Evolutionary conservation across 2,888 invertebrate species (phyloP).

Genomic region (Oegoconia quadripuncta): DNA sequence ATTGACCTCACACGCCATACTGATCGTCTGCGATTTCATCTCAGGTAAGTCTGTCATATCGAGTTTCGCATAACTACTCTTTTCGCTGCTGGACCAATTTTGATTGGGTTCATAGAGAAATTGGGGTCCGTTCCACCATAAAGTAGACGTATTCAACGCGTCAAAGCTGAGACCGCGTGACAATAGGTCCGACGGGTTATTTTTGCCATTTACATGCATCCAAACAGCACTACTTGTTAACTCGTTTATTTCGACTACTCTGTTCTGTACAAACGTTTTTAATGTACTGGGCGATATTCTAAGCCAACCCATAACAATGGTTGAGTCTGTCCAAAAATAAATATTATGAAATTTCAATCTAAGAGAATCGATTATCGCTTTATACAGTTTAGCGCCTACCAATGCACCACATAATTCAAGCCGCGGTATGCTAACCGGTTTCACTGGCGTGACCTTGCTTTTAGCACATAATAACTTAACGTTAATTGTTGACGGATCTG

Average conservation of each 20-base stretch:
- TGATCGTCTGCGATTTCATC: constrained; percentile 1
- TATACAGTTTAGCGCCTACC: constrained; percentile 19
- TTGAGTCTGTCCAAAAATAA: constrained; percentile 25
- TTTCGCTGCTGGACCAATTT: no score
- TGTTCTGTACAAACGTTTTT: constrained; percentile 23
- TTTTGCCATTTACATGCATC: constrained; percentile 8
- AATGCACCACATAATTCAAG: constrained; percentile 26
- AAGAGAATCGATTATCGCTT: constrained; percentile 11
- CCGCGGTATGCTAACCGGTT: constrained; percentile 21
- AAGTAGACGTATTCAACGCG: neutral
- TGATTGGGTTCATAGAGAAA: constrained; percentile 1
- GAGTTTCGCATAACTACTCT: no score
- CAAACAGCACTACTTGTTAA: constrained; percentile 2
- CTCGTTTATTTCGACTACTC: constrained; percentile 16
- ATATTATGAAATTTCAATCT: constrained; percentile 8
- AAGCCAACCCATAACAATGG: constrained; percentile 23
- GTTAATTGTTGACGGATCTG: no score
- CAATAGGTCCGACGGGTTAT: constrained; percentile 13
- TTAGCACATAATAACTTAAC: no score
- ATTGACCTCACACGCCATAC: neutral
- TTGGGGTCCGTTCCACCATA: constrained; percentile 10
- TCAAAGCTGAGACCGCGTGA: constrained; percentile 3
- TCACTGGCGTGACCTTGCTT: constrained; percentile 21
- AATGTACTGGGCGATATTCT: constrained; percentile 10
- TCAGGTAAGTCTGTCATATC: constrained; percentile 7